Evolutionary conservation across 2,113 vertebrate genomes (phyloP).

Genomic region (Tyto alba): DNA sequence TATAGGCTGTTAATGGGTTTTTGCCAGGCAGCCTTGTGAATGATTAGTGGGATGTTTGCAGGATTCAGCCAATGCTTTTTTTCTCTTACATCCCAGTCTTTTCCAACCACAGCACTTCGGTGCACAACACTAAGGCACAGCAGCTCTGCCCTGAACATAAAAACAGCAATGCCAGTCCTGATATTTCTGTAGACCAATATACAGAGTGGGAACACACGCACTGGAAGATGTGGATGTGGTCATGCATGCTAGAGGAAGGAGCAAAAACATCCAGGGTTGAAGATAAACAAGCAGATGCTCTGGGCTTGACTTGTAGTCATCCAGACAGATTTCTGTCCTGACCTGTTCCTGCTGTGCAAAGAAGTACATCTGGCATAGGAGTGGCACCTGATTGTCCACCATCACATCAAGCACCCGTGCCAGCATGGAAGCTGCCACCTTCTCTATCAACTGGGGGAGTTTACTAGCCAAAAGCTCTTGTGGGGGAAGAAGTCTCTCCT

Average conservation of each 20-base stretch:
- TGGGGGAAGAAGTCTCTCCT: not conserved
- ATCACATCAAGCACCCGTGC: not conserved
- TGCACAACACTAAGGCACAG: not conserved
- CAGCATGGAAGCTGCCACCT: not conserved
- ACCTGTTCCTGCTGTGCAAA: accelerated
- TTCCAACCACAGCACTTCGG: not conserved
- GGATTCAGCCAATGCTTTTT: not conserved
- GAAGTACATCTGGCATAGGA: not conserved
- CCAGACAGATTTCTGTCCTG: not conserved
- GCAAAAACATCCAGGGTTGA: not conserved
- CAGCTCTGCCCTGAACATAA: not conserved
- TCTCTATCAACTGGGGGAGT: not conserved
- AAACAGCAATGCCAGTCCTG: not conserved
- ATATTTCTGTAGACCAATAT: not conserved
- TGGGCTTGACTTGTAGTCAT: not conserved
- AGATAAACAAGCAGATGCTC: not conserved
- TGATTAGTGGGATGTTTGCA: not conserved
- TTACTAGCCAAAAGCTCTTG: not conserved
- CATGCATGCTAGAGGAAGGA: not conserved
- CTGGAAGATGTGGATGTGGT: not conserved
- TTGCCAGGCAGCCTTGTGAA: not conserved
- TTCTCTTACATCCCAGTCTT: not conserved
- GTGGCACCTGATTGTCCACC: not conserved
- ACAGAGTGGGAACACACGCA: not conserved
- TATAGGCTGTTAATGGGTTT: not conserved